Evolutionary conservation across 2,797 vertebrate species (phyloP).

Genomic region (Spinus pinus): DNA sequence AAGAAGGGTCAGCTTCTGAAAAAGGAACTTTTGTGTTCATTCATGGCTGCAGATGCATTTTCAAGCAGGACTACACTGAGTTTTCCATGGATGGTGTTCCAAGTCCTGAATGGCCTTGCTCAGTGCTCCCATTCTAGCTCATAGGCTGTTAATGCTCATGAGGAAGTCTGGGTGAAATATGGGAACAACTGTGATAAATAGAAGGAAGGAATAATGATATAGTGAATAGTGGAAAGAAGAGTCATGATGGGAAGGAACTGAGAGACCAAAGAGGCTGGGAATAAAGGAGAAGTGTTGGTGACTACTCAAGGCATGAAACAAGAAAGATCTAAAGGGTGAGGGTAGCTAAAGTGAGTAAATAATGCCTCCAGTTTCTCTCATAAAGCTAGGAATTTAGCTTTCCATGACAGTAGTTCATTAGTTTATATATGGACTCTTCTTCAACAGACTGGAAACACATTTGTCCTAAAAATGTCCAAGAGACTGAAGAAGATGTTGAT

Average conservation of each 20-base stretch:
- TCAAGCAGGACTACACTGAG: not conserved
- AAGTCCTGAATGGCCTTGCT: not conserved
- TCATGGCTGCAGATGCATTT: not conserved
- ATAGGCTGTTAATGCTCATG: not conserved
- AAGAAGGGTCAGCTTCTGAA: not conserved
- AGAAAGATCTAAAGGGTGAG: not conserved
- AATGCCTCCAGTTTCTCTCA: not conserved
- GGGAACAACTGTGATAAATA: not conserved
- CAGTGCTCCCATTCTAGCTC: not conserved
- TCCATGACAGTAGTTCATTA: not conserved
- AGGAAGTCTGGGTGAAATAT: not conserved
- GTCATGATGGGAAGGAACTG: not conserved
- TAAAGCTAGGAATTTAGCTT: not conserved
- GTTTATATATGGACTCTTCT: not conserved
- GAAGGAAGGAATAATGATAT: not conserved
- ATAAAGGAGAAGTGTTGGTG: not conserved
- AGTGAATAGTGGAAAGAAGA: not conserved
- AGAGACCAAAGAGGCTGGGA: not conserved
- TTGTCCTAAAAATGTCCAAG: not conserved
- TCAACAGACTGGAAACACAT: not conserved
- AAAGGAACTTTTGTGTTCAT: not conserved
- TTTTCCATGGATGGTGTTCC: not conserved
- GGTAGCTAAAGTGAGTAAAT: not conserved
- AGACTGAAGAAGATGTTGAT: not conserved
- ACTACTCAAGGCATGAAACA: not conserved